Evolutionary conservation across 2,888 invertebrate species (phyloP), one percentile per base, ranked within the genome.

Genomic region (Apeira syringaria): DNA sequence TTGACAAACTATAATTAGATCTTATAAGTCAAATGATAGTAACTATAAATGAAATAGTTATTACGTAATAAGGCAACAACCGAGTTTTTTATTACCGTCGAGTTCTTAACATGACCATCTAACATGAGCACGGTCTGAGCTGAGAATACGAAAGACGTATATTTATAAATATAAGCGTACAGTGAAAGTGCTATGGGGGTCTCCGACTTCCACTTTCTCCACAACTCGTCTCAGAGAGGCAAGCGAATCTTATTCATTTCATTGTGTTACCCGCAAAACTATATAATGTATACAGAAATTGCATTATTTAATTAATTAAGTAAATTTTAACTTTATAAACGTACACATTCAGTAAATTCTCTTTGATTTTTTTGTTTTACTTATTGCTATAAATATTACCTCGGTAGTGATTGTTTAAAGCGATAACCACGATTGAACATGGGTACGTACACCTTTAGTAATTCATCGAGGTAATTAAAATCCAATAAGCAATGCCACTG

Each of bases 181-280:
- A 40, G 44, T 41, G 49, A 49, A 49, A 49, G 49, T 49, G 44
- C 36, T 38, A 35, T 29, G 37, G 13, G 18, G 24, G 40, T 25
- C 40, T 34, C 27, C 5, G 45, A 30, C 33, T 9, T 27, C 40
- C 22, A 38, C 47, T 48, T 48, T 48, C 47, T 37, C 41, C 30
- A 1, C 25, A 25, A 10, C 39, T 37, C 29, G 20, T 24, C 26
- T 35, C 15, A 18, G 17, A 30, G 27, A 30, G 17, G 32, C n/a
- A n/a, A n/a, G n/a, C 36, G 25, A 38, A 33, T 43, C 37, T 37
- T 22, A 44, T 44, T 38, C 33, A 37, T 33, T 33, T 7, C 20
- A 33, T 27, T 20, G 31, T 27, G 28, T 6, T 20, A 39, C 13
- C 11, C 7, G 29, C 15, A 6, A 17, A n/a, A 29, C 9, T 8